These are phyloP conservation scores for Megaptera novaeangliae DNA, from an alignment of 2,113 vertebrate species.

Conservation along the genomic window DNA sequence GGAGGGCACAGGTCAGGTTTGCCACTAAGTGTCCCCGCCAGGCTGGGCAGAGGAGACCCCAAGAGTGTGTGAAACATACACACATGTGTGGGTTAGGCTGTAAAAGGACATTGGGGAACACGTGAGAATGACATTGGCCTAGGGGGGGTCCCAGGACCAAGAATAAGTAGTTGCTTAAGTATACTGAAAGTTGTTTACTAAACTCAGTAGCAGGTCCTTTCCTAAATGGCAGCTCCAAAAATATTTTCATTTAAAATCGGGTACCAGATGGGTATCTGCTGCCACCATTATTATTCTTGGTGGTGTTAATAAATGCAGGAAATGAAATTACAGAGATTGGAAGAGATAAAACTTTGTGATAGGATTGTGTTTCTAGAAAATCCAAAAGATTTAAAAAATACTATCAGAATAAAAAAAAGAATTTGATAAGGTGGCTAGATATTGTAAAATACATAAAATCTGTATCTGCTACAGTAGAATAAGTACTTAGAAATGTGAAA, in stretches of 20 bases:
- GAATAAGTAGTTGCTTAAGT: neutral
- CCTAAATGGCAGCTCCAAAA: neutral
- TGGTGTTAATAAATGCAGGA: neutral
- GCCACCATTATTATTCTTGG: neutral
- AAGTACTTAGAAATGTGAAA: neutral
- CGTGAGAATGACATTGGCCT: neutral
- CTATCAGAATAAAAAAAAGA: neutral
- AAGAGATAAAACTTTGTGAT: neutral
- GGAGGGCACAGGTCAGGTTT: neutral
- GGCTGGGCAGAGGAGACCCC: neutral
- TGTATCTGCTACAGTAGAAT: neutral
- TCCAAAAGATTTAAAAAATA: neutral
- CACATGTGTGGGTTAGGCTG: fast-evolving
- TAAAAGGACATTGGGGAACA: neutral
- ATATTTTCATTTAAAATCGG: neutral
- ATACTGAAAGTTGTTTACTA: neutral
- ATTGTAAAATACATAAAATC: neutral
- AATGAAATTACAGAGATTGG: neutral
- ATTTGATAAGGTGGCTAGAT: neutral
- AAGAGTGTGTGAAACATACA: neutral
- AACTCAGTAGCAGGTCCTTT: neutral
- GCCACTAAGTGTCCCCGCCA: neutral
- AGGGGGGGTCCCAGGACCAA: neutral
- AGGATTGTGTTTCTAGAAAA: neutral
- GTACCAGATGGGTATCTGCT: neutral